Base-by-base conservation (phyloP, 2,797 vertebrate species). In the Sebastes matsubarae region DNA sequence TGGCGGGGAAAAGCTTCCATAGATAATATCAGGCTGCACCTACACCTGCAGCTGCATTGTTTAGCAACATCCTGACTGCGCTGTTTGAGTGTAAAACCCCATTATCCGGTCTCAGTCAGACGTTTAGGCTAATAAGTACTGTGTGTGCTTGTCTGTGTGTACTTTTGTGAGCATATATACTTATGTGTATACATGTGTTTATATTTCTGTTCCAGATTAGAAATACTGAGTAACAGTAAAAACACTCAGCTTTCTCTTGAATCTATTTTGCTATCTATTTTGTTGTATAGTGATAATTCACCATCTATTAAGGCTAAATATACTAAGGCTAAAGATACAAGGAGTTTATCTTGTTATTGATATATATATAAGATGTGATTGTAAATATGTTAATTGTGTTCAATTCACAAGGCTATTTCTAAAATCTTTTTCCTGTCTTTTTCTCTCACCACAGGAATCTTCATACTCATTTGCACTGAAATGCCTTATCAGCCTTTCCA, bases 401-500 rank as follows among this genome's bases (percentile, higher is more conserved):
- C 0, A 54, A 68, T 52, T 69, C 38, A 73, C 16, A 18, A 60
- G 22, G 12, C 8, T 59, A 27, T 82, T 60, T 81, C 72, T 93
- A 69, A 90, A 74, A 2, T 42, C 1, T 22, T 72, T 78, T 80
- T 70, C 63, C 9, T 92, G 25, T 91, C 52, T 89, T 85, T 82
- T 54, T 94, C 79, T 95, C 87, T 92, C 88, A 75, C 80, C 77
- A 42, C 79, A 98, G 98, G 97, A 97, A 92, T 98, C 97, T 67
- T 97, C 97, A 87, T 98, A 97, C 88, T 99, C 98, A 72, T 97
- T 99, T 91, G 97, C 97, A 90, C 97, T 98, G 95, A 98, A 98
- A 97, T 98, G 97, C 96, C 97, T 99, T 96, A 98, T 99, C 97
- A 98, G 97, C 96, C 97, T 99, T 93, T 99, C 98, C 87, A 99